phyloP scores from a whole-genome alignment of 2,888 invertebrate species.

The Pristionchus mayeri region DNA sequence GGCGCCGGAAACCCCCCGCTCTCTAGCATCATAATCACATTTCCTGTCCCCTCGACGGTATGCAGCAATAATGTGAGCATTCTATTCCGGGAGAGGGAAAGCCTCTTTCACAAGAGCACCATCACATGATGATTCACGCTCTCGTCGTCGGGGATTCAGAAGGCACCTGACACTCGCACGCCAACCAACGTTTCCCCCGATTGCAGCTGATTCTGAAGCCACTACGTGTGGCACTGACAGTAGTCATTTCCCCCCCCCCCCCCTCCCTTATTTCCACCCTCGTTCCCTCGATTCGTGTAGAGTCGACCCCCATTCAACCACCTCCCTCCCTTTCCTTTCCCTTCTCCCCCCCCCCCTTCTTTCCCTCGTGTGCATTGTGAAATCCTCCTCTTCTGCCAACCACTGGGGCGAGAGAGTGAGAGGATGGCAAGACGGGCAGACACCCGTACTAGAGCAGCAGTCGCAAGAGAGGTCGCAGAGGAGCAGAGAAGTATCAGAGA shows the following conservation, averaged over 20 bases:
- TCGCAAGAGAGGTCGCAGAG: neutral
- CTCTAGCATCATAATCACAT: constrained; percentile 7
- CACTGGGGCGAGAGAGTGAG: constrained; percentile 25
- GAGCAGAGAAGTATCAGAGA: constrained; percentile 8
- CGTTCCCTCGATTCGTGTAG: neutral
- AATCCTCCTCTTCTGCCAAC: constrained; percentile 41
- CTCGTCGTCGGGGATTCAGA: neutral
- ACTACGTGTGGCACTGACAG: neutral
- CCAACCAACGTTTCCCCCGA: no score
- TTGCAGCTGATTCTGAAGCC: no score
- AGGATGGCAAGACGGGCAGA: neutral
- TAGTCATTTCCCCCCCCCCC: no score
- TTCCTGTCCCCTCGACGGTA: neutral
- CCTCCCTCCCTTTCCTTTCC: neutral
- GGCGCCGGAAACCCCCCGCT: neutral
- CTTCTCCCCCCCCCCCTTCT: neutral
- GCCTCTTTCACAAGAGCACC: neutral
- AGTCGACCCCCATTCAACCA: neutral
- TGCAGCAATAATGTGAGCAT: neutral
- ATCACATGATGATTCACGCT: constrained; percentile 3
- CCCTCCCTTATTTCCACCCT: no score
- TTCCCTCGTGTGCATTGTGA: constrained; percentile 43
- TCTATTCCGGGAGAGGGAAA: neutral
- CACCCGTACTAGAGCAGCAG: neutral
- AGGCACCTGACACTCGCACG: neutral